A percentile compares a stretch with the other conserved stretches of the same genome.
Conservation (phyloP, 2,113 vertebrate species). For the Aspidoscelis tigris region DNA sequence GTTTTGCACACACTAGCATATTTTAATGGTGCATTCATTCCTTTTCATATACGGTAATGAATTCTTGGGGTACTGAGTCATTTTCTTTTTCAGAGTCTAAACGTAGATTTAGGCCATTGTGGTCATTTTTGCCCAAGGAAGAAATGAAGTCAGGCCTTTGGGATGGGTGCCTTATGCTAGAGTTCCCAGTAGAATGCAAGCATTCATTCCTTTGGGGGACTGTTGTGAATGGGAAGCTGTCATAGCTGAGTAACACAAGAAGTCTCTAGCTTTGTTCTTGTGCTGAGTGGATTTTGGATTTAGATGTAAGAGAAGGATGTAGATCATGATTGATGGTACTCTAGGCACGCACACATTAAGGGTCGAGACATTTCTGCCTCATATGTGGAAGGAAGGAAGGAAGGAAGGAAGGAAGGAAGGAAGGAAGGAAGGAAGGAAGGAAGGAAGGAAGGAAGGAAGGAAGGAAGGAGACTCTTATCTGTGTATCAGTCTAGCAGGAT, state of each 20-base stretch:
- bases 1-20: neutral
- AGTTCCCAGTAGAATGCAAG: conserved; percentile 23
- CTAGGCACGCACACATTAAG: neutral
- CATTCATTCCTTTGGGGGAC: neutral
- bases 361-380: neutral
- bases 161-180: neutral
- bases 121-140: fast-evolving
- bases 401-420: no score
- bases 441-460: neutral
- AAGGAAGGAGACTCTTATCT: no score
- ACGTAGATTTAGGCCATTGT: neutral
- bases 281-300: neutral
- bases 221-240: conserved; percentile 20
- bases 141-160: neutral
- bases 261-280: neutral
- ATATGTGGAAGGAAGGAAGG: neutral
- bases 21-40: neutral
- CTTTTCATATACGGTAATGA: neutral
- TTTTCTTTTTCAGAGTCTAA: neutral
- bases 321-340: neutral
- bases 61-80: neutral
- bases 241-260: neutral
- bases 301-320: neutral
- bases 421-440: no score
- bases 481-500: neutral